Conservation (phyloP, 2,888 invertebrate species). For the Eurois occulta region DNA sequence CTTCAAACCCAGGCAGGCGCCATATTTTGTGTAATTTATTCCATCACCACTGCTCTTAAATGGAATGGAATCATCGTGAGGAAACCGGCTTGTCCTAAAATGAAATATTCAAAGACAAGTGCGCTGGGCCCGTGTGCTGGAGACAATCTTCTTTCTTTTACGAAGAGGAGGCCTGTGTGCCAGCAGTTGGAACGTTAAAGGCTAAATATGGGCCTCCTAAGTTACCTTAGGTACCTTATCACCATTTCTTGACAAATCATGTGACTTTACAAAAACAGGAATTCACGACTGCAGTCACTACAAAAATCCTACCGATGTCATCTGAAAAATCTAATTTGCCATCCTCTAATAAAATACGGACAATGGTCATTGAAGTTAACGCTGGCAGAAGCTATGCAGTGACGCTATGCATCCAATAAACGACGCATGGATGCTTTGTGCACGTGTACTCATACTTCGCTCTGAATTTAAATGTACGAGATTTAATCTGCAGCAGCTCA, state of each 20-base stretch:
- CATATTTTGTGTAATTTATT: not conserved
- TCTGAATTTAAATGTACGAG: constrained; percentile 43
- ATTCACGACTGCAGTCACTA: not conserved
- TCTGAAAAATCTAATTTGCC: not conserved
- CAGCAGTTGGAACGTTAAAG: not conserved
- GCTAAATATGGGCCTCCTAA: not conserved
- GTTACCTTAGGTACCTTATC: not conserved
- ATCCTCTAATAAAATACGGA: not conserved
- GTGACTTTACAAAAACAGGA: not conserved
- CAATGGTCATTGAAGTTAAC: constrained; percentile 16
- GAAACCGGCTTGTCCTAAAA: not conserved
- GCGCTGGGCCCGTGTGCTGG: not conserved
- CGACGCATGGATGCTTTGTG: constrained; percentile 13
- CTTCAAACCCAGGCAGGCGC: not conserved
- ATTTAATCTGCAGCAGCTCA: constrained; percentile 38
- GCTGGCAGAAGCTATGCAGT: constrained; percentile 20
- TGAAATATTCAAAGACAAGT: not conserved
- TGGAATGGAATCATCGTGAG: not conserved
- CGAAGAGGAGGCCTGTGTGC: not conserved
- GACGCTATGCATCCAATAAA: constrained; percentile 38
- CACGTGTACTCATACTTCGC: constrained; percentile 30
- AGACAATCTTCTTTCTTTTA: not conserved
- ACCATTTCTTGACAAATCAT: not conserved
- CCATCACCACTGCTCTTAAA: not conserved
- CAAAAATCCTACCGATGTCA: not conserved